phyloP scores from a whole-genome alignment of 2,888 invertebrate species.

The Orthosia incerta region DNA sequence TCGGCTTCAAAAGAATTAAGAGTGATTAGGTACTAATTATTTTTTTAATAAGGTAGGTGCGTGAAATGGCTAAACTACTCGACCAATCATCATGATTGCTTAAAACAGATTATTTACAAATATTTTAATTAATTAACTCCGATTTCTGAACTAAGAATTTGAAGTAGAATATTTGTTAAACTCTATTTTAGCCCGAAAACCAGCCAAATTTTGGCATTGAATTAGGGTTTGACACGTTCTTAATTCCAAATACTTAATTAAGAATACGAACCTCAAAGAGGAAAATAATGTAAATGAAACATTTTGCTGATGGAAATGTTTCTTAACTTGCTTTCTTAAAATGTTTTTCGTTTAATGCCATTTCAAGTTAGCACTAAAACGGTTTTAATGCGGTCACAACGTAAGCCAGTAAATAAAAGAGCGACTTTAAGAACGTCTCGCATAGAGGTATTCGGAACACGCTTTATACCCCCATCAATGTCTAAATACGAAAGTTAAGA shows the following conservation, averaged over 20 bases:
- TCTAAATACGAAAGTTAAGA: constrained; percentile 72
- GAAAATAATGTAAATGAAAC: neutral
- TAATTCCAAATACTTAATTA: too few relatives aligned
- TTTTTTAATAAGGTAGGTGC: neutral
- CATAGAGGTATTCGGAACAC: constrained; percentile 68
- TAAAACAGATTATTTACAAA: neutral
- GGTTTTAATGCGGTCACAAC: constrained; percentile 63
- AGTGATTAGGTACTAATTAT: neutral
- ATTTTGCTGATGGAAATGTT: neutral
- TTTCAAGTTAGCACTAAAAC: constrained; percentile 61
- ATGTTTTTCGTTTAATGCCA: constrained; percentile 51
- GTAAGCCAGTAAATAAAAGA: constrained; percentile 71
- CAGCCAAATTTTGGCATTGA: too few relatives aligned
- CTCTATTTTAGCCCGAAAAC: too few relatives aligned
- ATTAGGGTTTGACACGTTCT: too few relatives aligned
- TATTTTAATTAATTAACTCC: too few relatives aligned
- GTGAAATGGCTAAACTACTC: neutral
- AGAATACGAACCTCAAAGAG: neutral
- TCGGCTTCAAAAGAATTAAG: neutral
- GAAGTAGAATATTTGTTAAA: too few relatives aligned
- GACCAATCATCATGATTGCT: neutral
- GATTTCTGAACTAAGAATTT: too few relatives aligned
- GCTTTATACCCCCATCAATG: constrained; percentile 69
- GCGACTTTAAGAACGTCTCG: constrained; percentile 69
- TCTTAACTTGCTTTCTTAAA: neutral